Conservation (phyloP, 1,140 invertebrate species). For the Riptortus pedestris region DNA sequence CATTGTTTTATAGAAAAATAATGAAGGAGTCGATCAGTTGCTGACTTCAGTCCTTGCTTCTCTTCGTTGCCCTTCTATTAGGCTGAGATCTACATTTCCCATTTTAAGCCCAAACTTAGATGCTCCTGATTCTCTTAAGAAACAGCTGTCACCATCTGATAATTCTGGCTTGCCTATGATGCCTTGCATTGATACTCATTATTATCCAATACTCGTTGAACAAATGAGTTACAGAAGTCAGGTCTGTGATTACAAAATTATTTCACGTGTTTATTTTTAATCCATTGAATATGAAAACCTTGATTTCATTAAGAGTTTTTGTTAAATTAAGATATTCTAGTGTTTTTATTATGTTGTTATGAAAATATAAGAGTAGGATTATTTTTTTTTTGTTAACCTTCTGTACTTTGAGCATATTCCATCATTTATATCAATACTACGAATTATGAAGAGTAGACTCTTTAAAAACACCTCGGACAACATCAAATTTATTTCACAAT, state of each 20-base stretch:
- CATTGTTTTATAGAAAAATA: conserved; percentile 32
- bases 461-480: too few species aligned
- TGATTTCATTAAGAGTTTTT: too few species aligned
- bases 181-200: conserved; percentile 57
- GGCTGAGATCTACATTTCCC: conserved; percentile 67
- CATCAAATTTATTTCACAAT: too few species aligned
- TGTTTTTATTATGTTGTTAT: too few species aligned
- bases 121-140: conserved; percentile 39
- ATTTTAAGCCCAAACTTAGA: conserved; percentile 41
- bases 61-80: conserved; percentile 64
- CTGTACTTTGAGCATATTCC: too few species aligned
- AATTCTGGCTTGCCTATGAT: conserved; percentile 58
- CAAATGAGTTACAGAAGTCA: conserved; percentile 68
- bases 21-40: conserved; percentile 46
- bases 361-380: too few species aligned
- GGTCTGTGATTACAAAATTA: conserved; percentile 35
- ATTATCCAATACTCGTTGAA: conserved; percentile 68
- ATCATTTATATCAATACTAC: too few species aligned
- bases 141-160: conserved; percentile 53
- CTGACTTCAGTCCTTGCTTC: conserved; percentile 71
- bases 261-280: background rate
- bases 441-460: too few species aligned
- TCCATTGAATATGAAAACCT: too few species aligned
- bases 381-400: too few species aligned
- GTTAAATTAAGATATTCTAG: too few species aligned